These are phyloP conservation scores for Melanotaenia maccullochi DNA, from an alignment of 2,797 vertebrate species.

Conservation along the genomic window DNA sequence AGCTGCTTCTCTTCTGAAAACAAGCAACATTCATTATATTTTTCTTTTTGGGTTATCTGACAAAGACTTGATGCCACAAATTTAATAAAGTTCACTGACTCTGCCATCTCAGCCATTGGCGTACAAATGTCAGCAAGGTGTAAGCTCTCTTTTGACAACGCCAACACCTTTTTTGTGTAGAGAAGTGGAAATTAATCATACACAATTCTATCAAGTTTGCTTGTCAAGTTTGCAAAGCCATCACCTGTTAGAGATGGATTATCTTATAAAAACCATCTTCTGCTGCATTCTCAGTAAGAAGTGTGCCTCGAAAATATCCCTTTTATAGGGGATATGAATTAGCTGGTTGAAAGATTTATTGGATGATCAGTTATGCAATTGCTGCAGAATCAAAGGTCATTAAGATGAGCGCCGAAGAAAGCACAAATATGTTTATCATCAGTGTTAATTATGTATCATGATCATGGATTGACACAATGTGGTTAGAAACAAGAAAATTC, in stretches of 20 bases:
- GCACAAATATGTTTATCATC: no score
- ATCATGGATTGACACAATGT: no score
- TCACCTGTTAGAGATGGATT: background rate
- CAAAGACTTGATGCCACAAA: background rate
- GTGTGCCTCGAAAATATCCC: background rate
- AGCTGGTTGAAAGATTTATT: background rate
- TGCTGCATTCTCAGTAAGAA: background rate
- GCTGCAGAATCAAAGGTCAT: background rate
- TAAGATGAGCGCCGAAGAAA: no score
- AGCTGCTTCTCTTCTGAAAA: constrained; percentile 30
- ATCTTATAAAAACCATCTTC: background rate
- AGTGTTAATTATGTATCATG: no score
- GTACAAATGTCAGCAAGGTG: constrained; percentile 37
- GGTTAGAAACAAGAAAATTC: no score
- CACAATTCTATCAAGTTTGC: background rate
- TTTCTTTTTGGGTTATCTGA: background rate
- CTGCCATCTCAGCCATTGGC: constrained; percentile 5
- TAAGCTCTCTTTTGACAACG: background rate
- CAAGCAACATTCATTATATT: constrained; percentile 1
- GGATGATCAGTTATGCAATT: background rate
- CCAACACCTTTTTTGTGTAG: no score
- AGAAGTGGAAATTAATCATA: background rate
- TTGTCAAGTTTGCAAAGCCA: background rate
- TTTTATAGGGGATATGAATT: background rate
- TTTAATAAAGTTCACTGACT: constrained; percentile 25